Percentiles rank a stretch among this genome's conserved stretches.
Conservation (phyloP, 1,140 invertebrate genomes). For the Littorina saxatilis region DNA sequence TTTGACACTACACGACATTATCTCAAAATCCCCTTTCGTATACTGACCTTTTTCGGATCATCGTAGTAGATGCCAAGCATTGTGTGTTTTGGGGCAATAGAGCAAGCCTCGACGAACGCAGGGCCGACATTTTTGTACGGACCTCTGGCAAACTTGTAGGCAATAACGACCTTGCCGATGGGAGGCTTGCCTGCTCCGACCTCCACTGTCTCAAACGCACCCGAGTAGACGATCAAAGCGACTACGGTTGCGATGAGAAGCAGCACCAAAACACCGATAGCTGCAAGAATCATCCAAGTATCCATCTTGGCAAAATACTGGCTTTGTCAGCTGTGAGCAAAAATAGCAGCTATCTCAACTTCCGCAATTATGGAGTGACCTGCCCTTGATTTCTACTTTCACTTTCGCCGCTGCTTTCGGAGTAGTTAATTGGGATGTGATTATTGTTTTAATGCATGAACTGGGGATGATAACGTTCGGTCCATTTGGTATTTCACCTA, state of each 20-base stretch:
- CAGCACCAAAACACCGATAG: slow-evolving; percentile 58
- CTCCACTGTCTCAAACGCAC: slow-evolving; percentile 66
- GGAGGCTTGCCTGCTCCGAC: slow-evolving; percentile 72
- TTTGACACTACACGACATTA: too few species aligned
- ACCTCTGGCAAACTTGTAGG: slow-evolving; percentile 75
- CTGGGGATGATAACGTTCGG: too few species aligned
- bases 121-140: slow-evolving; percentile 75
- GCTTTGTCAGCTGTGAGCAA: background rate
- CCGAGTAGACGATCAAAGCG: slow-evolving; percentile 69
- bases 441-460: too few species aligned
- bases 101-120: slow-evolving; percentile 73
- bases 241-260: slow-evolving; percentile 66
- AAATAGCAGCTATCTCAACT: background rate
- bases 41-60: slow-evolving; percentile 74
- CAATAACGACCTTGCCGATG: slow-evolving; percentile 68
- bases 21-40: too few species aligned
- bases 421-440: too few species aligned
- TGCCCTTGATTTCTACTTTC: background rate
- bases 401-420: too few species aligned
- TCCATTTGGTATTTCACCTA: too few species aligned
- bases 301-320: slow-evolving; percentile 36
- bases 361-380: background rate
- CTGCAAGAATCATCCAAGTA: slow-evolving; percentile 51
- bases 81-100: slow-evolving; percentile 69
- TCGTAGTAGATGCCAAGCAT: slow-evolving; percentile 77